These are phyloP conservation scores for Clinocottus analis DNA, from an alignment of 2,113 vertebrate species.

Conservation along the genomic window DNA sequence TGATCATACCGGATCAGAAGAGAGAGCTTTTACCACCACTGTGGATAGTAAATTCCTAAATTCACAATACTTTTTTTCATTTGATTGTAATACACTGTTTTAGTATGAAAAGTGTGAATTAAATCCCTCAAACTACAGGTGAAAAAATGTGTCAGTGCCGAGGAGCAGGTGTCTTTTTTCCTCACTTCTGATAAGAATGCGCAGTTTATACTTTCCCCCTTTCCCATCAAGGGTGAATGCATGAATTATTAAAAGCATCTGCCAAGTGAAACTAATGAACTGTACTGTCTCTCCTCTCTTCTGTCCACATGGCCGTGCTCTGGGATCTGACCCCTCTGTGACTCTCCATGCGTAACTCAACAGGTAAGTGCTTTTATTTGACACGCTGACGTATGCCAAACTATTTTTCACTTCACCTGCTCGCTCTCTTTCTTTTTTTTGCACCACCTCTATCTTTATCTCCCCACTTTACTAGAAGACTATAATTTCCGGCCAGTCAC, in stretches of 20 bases:
- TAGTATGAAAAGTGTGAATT: too few species aligned
- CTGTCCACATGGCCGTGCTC: constrained; percentile 50
- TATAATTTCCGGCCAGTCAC: background rate
- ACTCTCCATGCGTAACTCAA: constrained; percentile 21
- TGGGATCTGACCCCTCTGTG: background rate
- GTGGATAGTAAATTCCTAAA: background rate
- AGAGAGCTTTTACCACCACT: background rate
- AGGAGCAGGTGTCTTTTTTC: background rate
- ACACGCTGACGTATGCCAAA: background rate
- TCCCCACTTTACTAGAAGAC: background rate
- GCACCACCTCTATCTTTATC: background rate
- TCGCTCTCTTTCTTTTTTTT: background rate
- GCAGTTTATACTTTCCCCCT: background rate
- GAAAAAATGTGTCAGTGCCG: background rate
- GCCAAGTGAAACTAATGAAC: constrained; percentile 9
- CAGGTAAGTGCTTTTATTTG: constrained; percentile 73
- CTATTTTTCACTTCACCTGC: background rate
- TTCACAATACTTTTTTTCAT: background rate
- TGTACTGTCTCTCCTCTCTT: constrained; percentile 32
- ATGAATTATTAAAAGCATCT: background rate
- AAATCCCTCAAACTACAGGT: background rate
- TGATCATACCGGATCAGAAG: background rate
- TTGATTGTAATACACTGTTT: background rate
- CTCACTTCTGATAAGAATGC: background rate
- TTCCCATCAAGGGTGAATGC: background rate